Conservation (phyloP, 2,113 vertebrate species). For the Psittacula cyanocephala region DNA sequence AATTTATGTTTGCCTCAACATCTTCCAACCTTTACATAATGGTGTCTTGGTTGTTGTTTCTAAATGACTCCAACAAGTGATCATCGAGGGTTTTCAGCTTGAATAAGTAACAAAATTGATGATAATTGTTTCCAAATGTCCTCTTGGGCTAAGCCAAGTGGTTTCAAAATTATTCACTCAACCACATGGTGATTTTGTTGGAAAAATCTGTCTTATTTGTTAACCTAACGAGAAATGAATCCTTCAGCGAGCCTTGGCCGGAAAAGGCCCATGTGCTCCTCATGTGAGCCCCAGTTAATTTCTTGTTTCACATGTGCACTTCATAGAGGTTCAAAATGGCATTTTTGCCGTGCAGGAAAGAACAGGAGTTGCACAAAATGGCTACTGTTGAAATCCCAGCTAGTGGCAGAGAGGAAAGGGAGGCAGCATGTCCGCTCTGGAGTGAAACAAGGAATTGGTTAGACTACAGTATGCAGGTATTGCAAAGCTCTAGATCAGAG, state of each 20-base stretch:
- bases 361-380: background rate
- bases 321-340: background rate
- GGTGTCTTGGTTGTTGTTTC: conserved; percentile 17
- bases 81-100: conserved; percentile 47
- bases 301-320: background rate
- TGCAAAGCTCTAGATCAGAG: background rate
- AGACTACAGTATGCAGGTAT: accelerated
- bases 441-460: background rate
- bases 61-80: conserved; percentile 45
- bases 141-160: conserved; percentile 39
- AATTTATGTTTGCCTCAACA: conserved; percentile 2
- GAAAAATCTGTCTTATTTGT: conserved; percentile 38
- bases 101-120: conserved; percentile 55
- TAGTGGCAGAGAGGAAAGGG: background rate
- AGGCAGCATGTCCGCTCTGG: accelerated
- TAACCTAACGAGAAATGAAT: conserved; percentile 19
- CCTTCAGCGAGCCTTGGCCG: background rate
- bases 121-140: conserved; percentile 65
- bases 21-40: background rate
- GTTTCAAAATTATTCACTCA: conserved; percentile 51
- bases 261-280: background rate
- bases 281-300: background rate
- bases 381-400: background rate
- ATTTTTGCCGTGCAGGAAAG: background rate
- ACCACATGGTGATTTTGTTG: conserved; percentile 23